Evolutionary conservation across 1,140 invertebrate genomes (phyloP).

Genomic region (Lucilia cuprina): DNA sequence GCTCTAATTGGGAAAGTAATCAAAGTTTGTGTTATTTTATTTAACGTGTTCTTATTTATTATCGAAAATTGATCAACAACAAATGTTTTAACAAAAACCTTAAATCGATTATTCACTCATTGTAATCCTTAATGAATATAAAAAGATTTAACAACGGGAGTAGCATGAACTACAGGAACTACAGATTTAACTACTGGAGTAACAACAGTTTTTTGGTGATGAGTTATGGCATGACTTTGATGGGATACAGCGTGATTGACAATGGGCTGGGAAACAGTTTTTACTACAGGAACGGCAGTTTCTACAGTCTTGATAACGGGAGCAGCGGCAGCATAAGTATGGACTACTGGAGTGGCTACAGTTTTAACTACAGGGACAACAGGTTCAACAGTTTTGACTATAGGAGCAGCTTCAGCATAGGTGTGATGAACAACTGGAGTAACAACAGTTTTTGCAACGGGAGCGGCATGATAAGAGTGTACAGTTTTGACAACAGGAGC

Average conservation of each 20-base stretch:
- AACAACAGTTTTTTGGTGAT: slow-evolving; percentile 14
- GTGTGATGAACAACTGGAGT: slow-evolving; percentile 39
- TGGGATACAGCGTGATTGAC: not conserved
- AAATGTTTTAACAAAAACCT: not conserved
- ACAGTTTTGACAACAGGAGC: slow-evolving; percentile 43
- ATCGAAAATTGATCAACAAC: not conserved
- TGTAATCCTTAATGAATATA: not conserved
- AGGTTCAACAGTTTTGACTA: slow-evolving; percentile 22
- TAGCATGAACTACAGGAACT: slow-evolving; percentile 28
- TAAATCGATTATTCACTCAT: not conserved
- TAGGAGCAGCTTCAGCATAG: slow-evolving; percentile 21
- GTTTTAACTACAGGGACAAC: slow-evolving; percentile 35
- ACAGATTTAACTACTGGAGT: slow-evolving; percentile 20
- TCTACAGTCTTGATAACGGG: slow-evolving; percentile 18
- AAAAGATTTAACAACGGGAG: slow-evolving; percentile 19
- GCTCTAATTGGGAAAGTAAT: no score
- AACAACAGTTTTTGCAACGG: slow-evolving; percentile 39
- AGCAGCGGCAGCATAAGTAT: slow-evolving; percentile 30
- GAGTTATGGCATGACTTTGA: not conserved
- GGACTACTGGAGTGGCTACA: slow-evolving; percentile 44
- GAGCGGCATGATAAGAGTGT: slow-evolving; percentile 40
- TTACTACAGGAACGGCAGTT: not conserved
- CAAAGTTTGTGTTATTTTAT: no score
- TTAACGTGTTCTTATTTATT: no score
- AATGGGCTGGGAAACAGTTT: not conserved